phyloP scores from a whole-genome alignment of 2,888 invertebrate genomes.

The Elegia similella region DNA sequence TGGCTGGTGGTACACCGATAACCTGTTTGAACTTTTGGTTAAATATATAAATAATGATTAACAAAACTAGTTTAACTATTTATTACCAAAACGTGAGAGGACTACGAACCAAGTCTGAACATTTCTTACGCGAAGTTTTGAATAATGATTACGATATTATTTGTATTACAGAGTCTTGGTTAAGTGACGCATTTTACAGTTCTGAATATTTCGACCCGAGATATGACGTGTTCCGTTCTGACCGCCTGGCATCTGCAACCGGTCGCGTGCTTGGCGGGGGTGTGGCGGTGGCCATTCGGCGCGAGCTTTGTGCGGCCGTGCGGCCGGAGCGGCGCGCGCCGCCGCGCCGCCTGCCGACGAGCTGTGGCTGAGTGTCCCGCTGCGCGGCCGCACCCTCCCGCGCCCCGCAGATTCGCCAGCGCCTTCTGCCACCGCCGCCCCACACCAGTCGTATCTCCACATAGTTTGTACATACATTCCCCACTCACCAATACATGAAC shows the following conservation, averaged over 20 bases:
- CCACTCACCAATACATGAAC: slow-evolving; percentile 68
- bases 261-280: neutral
- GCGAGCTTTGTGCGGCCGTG: slow-evolving; percentile 3
- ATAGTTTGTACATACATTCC: slow-evolving; percentile 5
- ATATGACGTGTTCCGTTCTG: slow-evolving; percentile 6
- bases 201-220: slow-evolving; percentile 3
- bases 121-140: neutral
- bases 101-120: neutral
- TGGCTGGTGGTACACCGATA: neutral
- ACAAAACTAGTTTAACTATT: neutral
- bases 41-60: neutral
- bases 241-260: neutral
- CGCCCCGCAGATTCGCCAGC: neutral
- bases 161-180: slow-evolving; percentile 8
- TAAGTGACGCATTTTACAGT: no score
- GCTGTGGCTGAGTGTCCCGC: no score
- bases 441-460: neutral
- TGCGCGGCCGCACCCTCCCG: slow-evolving; percentile 2
- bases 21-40: neutral
- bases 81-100: slow-evolving; percentile 1
- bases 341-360: slow-evolving; percentile 9
- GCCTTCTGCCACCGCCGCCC: neutral
- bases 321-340: neutral
- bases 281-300: neutral
- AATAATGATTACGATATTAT: slow-evolving; percentile 7